Percentiles rank a stretch among this genome's conserved stretches.
phyloP scores from a whole-genome alignment of 2,888 invertebrate genomes.

The Netelia inedita region DNA sequence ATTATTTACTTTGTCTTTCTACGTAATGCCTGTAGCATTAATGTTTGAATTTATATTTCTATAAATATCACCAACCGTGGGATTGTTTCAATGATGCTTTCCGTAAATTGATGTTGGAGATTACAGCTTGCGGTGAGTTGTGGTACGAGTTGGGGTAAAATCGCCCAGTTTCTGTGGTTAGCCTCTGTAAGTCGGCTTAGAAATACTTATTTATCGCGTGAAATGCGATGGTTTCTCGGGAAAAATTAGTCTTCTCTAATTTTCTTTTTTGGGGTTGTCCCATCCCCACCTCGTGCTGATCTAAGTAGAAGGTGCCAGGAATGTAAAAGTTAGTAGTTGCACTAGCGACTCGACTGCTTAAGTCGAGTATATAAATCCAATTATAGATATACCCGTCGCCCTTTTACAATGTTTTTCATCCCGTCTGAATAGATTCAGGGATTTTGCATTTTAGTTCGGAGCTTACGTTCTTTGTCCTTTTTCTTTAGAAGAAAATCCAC shows the following conservation, averaged over 20 bases:
- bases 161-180: conserved; percentile 7
- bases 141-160: background rate
- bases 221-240: background rate
- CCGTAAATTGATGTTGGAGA: background rate
- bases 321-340: conserved; percentile 29
- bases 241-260: background rate
- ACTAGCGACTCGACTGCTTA: conserved; percentile 70
- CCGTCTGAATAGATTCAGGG: background rate
- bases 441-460: background rate
- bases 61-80: too few species aligned
- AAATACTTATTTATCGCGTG: conserved; percentile 30
- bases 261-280: background rate
- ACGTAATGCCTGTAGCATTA: too few species aligned
- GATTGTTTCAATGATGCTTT: background rate
- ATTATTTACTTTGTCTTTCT: conserved; percentile 8
- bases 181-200: conserved; percentile 36
- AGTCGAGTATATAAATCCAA: conserved; percentile 75
- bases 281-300: background rate
- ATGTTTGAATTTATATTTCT: too few species aligned
- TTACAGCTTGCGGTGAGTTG: background rate
- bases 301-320: background rate
- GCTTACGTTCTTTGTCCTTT: background rate
- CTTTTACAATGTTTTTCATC: background rate
- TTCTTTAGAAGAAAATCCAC: background rate
- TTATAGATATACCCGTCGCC: conserved; percentile 60